Base-by-base conservation (phyloP, 2,113 vertebrate species). In the Marcusenius ussheri region DNA sequence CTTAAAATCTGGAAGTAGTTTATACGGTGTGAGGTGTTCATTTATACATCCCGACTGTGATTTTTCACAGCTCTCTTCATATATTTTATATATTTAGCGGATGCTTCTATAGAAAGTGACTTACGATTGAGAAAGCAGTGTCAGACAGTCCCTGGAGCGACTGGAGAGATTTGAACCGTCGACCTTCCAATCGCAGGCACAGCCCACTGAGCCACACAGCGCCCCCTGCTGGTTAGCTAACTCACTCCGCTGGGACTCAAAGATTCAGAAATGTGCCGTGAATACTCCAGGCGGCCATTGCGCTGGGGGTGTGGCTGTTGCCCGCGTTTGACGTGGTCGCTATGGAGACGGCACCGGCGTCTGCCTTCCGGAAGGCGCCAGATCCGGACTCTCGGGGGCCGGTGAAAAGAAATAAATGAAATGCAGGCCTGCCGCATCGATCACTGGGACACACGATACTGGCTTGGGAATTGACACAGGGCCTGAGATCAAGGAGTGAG, bases 391-490 rank as follows among this genome's bases (percentile, higher is more conserved):
- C 19, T 10, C 2, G 9, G 45, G 45, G 42, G 83, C 0, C 24
- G 2, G 24, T 2, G 9, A 53, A 15, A 84, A 58, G 42, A 15
- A 62, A 84, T 56, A 62, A 84, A 84, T 83, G 10, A 62, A 80
- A 27, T 21, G 17, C 27, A 51, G 21, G 70, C 80, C 50, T 53
- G 35, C 46, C 24, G 11, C 58, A 90, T 92, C 89, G 86, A 90
- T 90, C 91, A 90, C 90, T 66, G 89, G 86, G 42, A 42, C 89
- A 88, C 92, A 53, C 45, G 90, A 92, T 27, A 89, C 46, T 84
- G 70, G 88, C 46, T 31, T 46, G 74, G 90, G 39, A 39, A 70
- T 62, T 90, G 66, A 80, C 56, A 58, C 83, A 90, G 53, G 50
- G 90, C 86, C 89, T 91, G 84, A 83, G 90, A 56, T 21, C 27